A percentile compares a stretch with the other conserved stretches of the same genome.
These are phyloP conservation scores for Myiagra hebetior DNA, from an alignment of 2,113 vertebrate genomes.

Conservation along the genomic window DNA sequence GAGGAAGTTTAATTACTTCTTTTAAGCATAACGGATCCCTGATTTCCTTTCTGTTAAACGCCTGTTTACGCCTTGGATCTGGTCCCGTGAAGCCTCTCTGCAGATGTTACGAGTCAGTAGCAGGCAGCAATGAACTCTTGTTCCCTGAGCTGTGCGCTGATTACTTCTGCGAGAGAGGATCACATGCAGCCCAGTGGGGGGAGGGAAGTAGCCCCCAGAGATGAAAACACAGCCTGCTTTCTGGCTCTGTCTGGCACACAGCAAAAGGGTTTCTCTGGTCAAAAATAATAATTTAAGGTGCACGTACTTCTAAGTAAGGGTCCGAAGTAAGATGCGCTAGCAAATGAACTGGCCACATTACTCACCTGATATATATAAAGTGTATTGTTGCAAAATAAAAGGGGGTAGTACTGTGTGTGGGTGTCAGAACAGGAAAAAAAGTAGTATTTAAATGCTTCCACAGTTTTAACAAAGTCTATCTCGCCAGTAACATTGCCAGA, in stretches of 20 bases:
- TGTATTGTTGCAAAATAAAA: background rate
- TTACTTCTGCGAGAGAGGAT: constrained; percentile 34
- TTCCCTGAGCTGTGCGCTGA: constrained; percentile 42
- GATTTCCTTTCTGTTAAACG: background rate
- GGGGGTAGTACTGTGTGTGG: rapidly evolving
- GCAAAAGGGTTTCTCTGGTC: background rate
- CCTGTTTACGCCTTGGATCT: background rate
- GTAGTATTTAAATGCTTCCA: background rate
- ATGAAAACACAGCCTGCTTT: constrained; percentile 10
- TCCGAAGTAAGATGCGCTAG: background rate
- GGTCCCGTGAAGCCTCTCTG: background rate
- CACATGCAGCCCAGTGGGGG: background rate
- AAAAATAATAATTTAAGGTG: background rate
- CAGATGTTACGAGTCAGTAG: constrained; percentile 1
- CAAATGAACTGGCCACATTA: background rate
- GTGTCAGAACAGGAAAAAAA: background rate
- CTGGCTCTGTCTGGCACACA: background rate
- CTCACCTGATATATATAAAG: background rate
- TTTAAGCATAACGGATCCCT: background rate
- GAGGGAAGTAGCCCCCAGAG: background rate
- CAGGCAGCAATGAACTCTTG: constrained; percentile 35
- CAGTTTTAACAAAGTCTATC: background rate
- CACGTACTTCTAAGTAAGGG: rapidly evolving
- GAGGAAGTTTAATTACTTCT: background rate
- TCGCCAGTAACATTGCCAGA: background rate